A percentile compares a stretch with the other conserved stretches of the same genome.
These are phyloP conservation scores for Athalia rosae DNA, from an alignment of 2,888 invertebrate species.

Conservation along the genomic window DNA sequence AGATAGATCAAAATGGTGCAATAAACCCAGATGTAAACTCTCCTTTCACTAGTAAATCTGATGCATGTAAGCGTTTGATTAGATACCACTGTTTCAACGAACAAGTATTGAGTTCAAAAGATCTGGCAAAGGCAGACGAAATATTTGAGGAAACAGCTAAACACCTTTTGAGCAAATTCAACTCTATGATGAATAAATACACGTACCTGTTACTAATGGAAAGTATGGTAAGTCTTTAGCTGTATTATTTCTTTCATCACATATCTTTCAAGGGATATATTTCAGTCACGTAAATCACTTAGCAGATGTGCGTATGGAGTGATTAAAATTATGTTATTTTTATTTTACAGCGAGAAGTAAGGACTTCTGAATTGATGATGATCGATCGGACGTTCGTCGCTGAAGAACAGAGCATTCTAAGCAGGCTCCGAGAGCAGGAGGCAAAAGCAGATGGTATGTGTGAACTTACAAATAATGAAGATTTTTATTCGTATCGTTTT, in stretches of 20 bases:
- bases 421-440: conserved; percentile 77
- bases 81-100: conserved; percentile 86
- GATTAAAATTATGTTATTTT: conserved; percentile 24
- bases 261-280: not conserved
- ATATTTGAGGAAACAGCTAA: conserved; percentile 82
- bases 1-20: conserved; percentile 85
- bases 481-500: conserved; percentile 4
- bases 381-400: conserved; percentile 84
- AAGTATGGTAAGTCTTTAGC: conserved; percentile 80
- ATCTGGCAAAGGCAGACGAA: conserved; percentile 81
- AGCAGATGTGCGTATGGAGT: no score
- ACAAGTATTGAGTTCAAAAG: conserved; percentile 78
- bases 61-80: conserved; percentile 85
- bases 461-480: not conserved
- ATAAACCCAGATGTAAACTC: conserved; percentile 83
- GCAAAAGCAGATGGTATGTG: conserved; percentile 68
- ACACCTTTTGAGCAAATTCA: conserved; percentile 82
- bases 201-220: conserved; percentile 84
- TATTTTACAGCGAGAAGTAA: conserved; percentile 78
- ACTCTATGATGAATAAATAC: conserved; percentile 84
- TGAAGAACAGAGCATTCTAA: conserved; percentile 81
- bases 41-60: conserved; percentile 82
- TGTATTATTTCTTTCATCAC: conserved; percentile 12
- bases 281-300: not conserved
- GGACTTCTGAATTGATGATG: conserved; percentile 86